Evolutionary conservation across 2,797 vertebrate species (phyloP).

Genomic region (Aldrovandia affinis): DNA sequence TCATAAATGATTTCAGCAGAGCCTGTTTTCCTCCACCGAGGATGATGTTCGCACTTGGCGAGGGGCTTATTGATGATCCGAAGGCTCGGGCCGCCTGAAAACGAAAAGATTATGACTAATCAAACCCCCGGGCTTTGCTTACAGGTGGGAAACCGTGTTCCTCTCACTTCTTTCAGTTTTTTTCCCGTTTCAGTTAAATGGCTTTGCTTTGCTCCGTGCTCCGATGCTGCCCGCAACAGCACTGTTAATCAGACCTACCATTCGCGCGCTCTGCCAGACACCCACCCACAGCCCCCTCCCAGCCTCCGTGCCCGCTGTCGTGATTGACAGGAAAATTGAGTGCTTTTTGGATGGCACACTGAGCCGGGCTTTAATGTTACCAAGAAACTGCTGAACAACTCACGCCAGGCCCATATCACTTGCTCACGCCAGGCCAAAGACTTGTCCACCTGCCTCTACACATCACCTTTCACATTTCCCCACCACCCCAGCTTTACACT

Average conservation of each 20-base stretch:
- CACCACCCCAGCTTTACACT: too few species aligned
- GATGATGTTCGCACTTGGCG: background rate
- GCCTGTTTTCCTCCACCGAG: background rate
- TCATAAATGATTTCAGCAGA: background rate
- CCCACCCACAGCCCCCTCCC: background rate
- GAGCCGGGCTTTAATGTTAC: too few species aligned
- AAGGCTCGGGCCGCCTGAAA: background rate
- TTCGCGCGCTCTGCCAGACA: background rate
- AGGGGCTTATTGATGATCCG: background rate
- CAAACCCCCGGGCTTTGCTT: background rate
- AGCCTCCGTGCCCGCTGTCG: background rate
- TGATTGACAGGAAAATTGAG: too few species aligned
- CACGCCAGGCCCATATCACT: too few species aligned
- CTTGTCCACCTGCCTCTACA: background rate
- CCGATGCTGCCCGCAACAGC: background rate
- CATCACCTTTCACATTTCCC: too few species aligned
- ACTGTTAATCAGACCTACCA: background rate
- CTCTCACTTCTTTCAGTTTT: background rate
- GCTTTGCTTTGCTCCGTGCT: too few species aligned
- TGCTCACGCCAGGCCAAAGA: background rate
- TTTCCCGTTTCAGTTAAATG: background rate
- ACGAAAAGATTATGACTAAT: background rate
- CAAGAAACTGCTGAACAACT: background rate
- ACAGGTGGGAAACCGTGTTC: conserved; percentile 1
- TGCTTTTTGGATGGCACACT: too few species aligned